Evolutionary conservation across 2,888 invertebrate genomes (phyloP).

Genomic region (Germaria angustata): DNA sequence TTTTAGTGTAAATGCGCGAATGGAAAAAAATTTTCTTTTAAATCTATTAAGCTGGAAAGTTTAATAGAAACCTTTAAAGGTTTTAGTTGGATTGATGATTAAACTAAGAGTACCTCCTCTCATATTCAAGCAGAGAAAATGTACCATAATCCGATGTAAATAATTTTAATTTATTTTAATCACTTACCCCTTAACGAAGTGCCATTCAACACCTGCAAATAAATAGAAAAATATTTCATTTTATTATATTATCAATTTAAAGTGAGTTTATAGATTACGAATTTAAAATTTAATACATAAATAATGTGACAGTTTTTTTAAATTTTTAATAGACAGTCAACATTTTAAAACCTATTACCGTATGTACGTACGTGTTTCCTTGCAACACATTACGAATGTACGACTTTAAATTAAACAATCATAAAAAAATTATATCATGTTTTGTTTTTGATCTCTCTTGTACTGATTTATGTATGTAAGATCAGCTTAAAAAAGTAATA

Average conservation of each 20-base stretch:
- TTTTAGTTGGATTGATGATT: background rate
- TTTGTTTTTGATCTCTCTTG: no score
- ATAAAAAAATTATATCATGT: no score
- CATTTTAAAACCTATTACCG: background rate
- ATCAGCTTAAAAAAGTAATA: no score
- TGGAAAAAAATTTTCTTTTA: no score
- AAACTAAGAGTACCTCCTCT: background rate
- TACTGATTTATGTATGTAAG: no score
- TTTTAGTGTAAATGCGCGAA: no score
- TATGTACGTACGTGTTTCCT: no score
- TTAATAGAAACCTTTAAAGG: no score
- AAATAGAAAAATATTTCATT: constrained; percentile 1
- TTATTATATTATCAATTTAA: background rate
- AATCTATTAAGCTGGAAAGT: no score
- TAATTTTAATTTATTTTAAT: constrained; percentile 39
- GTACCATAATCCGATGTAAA: background rate
- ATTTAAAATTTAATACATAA: background rate
- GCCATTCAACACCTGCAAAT: constrained; percentile 33
- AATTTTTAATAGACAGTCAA: background rate
- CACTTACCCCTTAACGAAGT: constrained; percentile 32
- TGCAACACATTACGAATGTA: no score
- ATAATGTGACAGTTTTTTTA: background rate
- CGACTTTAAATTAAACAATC: no score
- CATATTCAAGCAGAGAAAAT: no score
- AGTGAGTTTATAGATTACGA: background rate